These are phyloP conservation scores for Globicephala melas DNA, from an alignment of 2,113 vertebrate species.

Conservation along the genomic window DNA sequence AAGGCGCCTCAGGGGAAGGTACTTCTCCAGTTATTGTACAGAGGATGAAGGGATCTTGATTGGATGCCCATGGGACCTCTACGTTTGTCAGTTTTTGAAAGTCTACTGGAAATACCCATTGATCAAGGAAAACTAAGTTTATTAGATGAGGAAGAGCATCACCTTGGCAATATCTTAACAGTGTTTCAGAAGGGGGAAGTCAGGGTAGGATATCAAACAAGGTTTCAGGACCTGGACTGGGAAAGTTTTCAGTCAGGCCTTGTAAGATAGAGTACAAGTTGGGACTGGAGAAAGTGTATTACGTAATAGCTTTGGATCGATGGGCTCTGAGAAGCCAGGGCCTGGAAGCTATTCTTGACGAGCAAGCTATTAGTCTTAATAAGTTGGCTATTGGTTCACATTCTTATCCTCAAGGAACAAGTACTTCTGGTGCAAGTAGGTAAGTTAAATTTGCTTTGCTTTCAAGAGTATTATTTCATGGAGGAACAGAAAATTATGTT, in stretches of 20 bases:
- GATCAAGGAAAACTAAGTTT: background rate
- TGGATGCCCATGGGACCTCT: background rate
- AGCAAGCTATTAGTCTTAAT: background rate
- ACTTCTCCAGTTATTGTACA: background rate
- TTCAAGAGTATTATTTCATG: slow-evolving; percentile 3
- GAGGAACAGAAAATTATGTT: background rate
- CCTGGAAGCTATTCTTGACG: background rate
- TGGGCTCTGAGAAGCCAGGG: background rate
- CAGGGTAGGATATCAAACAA: background rate
- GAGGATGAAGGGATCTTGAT: background rate
- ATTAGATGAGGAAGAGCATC: background rate
- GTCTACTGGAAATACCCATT: background rate
- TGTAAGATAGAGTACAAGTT: background rate
- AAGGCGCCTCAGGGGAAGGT: background rate
- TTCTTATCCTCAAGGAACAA: background rate
- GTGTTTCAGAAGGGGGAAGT: background rate
- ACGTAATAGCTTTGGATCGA: background rate
- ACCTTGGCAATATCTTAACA: background rate
- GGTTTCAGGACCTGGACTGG: background rate
- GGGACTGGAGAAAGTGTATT: background rate
- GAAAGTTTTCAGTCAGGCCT: background rate
- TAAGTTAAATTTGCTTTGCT: slow-evolving; percentile 13
- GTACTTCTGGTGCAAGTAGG: background rate
- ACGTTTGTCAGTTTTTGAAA: background rate
- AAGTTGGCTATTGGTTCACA: background rate